Conservation (phyloP, 2,888 invertebrate species). For the Phasia obesa region DNA sequence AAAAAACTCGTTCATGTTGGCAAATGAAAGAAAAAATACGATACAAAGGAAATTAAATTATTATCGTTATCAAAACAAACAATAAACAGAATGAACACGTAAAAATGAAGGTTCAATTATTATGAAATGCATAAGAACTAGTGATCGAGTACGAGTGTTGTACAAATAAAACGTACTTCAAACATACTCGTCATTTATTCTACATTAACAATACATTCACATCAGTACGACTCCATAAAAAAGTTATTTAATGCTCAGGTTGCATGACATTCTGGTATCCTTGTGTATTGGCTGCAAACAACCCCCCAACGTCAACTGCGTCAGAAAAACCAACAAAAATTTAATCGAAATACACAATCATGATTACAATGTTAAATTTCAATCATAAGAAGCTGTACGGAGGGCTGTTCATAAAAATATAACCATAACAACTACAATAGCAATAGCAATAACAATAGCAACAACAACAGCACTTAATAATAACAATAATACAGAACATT, state of each 20-base stretch:
- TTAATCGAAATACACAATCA: constrained; percentile 47
- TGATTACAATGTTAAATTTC: constrained; percentile 54
- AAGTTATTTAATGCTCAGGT: constrained; percentile 61
- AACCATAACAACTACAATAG: constrained; percentile 15
- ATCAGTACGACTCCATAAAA: background rate
- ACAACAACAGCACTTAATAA: background rate
- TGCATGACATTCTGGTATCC: constrained; percentile 50
- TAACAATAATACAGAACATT: constrained; percentile 21
- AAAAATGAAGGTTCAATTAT: constrained; percentile 27
- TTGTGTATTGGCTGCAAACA: constrained; percentile 19
- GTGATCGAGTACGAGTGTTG: constrained; percentile 9
- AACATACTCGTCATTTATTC: constrained; percentile 23
- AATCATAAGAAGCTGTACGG: constrained; percentile 54
- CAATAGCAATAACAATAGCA: constrained; percentile 10
- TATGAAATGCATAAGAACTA: background rate
- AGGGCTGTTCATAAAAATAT: constrained; percentile 22
- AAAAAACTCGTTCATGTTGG: no score
- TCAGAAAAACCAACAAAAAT: constrained; percentile 28
- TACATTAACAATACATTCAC: constrained; percentile 10
- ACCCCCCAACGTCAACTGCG: background rate
- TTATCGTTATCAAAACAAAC: background rate
- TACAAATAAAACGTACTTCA: constrained; percentile 10
- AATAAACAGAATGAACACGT: background rate
- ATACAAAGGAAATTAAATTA: constrained; percentile 52
- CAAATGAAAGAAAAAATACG: background rate